Percentiles rank a stretch among this genome's conserved stretches.
Conservation (phyloP, 64 coral and sea anemone species). For the Actinia equina region DNA sequence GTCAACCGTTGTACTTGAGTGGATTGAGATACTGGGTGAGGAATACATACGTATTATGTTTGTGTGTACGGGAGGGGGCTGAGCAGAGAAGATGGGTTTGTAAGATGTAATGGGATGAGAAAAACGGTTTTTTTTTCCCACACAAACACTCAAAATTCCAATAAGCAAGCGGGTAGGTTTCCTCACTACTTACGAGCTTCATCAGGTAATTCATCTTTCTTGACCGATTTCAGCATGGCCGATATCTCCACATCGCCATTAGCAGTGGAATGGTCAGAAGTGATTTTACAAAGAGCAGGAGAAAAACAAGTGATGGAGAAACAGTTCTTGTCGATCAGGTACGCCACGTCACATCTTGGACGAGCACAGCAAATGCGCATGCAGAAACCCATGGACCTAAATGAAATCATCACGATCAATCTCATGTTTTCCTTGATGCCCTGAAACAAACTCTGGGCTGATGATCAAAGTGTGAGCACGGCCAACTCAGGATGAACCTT, state of each 20-base stretch:
- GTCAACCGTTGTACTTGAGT: no score
- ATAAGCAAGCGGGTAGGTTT: not conserved
- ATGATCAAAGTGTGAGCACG: no score
- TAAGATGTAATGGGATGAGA: no score
- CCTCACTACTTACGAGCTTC: conserved; percentile 59
- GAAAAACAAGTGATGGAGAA: conserved; percentile 79
- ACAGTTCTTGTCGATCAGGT: conserved; percentile 85
- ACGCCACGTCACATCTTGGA: conserved; percentile 66
- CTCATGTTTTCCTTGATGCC: no score
- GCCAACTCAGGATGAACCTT: no score
- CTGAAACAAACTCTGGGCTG: no score
- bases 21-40: no score
- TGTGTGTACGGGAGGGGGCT: no score
- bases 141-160: not conserved
- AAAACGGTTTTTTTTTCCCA: not conserved
- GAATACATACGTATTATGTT: no score
- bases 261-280: conserved; percentile 33
- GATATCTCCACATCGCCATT: conserved; percentile 92
- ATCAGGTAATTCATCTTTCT: conserved; percentile 42
- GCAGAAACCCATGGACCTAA: conserved; percentile 68
- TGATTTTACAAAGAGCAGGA: conserved; percentile 58
- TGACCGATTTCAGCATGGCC: conserved; percentile 54
- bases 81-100: no score
- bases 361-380: conserved; percentile 77
- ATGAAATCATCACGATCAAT: not conserved